These are phyloP conservation scores for Popillia japonica DNA, from an alignment of 1,140 invertebrate species.

Conservation along the genomic window DNA sequence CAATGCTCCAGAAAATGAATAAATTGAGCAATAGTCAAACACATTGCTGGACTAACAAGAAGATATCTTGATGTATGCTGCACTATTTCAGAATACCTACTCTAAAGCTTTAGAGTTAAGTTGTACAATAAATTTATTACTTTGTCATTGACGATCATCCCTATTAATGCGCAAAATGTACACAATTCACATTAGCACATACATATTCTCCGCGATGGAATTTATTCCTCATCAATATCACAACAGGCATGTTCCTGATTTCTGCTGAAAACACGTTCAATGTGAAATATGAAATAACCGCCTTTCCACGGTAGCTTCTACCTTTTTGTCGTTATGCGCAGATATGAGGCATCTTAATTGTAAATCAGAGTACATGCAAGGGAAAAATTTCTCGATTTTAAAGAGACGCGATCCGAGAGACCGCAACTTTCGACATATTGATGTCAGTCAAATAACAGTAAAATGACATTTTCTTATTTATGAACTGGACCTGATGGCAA, in stretches of 20 bases:
- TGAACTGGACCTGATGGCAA: background rate
- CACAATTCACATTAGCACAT: too few species aligned
- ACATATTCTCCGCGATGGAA: too few species aligned
- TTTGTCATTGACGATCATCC: too few species aligned
- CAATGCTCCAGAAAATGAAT: too few species aligned
- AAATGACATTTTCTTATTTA: conserved; percentile 19
- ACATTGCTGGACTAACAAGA: too few species aligned
- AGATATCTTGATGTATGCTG: too few species aligned
- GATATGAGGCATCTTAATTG: background rate
- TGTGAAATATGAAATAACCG: background rate
- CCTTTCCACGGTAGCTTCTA: background rate
- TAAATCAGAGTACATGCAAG: background rate
- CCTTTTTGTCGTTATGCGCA: background rate
- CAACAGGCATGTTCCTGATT: background rate
- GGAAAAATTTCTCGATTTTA: background rate
- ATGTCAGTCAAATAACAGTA: conserved; percentile 18
- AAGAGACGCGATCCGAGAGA: background rate
- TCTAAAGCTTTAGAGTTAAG: too few species aligned
- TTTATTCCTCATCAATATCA: too few species aligned
- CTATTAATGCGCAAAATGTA: too few species aligned
- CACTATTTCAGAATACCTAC: too few species aligned
- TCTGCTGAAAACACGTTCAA: background rate
- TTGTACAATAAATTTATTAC: too few species aligned
- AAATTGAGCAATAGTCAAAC: too few species aligned
- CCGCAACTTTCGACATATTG: conserved; percentile 9